Percentiles rank a stretch among this genome's conserved stretches.
Evolutionary conservation across 2,888 invertebrate species (phyloP).

Genomic region (Synanthedon vespiformis): DNA sequence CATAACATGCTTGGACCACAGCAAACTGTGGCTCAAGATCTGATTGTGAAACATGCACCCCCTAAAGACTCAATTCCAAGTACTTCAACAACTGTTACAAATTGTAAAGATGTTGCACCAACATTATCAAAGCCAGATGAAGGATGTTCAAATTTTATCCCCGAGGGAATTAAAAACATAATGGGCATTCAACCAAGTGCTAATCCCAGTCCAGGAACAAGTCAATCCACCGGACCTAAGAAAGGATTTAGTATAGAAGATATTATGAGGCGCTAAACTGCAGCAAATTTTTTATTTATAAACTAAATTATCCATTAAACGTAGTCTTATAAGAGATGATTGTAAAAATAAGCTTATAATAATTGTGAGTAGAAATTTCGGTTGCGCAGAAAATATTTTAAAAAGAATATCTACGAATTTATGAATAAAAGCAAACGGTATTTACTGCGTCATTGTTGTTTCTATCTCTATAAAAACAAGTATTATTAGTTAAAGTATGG

Average conservation of each 20-base stretch:
- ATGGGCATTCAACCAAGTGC: constrained; percentile 59
- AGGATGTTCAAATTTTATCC: constrained; percentile 45
- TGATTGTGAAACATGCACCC: constrained; percentile 65
- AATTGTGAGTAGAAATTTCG: too few relatives aligned
- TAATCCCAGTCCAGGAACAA: constrained; percentile 65
- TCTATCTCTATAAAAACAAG: constrained; percentile 33
- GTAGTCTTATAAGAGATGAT: too few relatives aligned
- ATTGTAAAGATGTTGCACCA: constrained; percentile 32
- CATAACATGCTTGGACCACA: constrained; percentile 56
- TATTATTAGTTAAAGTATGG: constrained; percentile 57
- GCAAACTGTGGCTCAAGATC: constrained; percentile 64
- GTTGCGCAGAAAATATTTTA: too few relatives aligned
- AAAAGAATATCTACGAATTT: too few relatives aligned
- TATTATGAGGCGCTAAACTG: constrained; percentile 83
- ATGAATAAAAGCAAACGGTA: too few relatives aligned
- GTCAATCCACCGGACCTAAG: constrained; percentile 74
- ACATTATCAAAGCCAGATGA: constrained; percentile 33
- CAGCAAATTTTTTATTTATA: not conserved
- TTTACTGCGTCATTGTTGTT: too few relatives aligned
- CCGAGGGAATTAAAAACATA: constrained; percentile 63
- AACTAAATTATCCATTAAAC: too few relatives aligned
- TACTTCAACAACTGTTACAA: constrained; percentile 50
- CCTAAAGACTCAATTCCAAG: constrained; percentile 53
- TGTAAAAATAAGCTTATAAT: too few relatives aligned
- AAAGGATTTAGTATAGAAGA: constrained; percentile 93